Conservation (phyloP, 2,113 vertebrate species). For the Engystomops pustulosus region DNA sequence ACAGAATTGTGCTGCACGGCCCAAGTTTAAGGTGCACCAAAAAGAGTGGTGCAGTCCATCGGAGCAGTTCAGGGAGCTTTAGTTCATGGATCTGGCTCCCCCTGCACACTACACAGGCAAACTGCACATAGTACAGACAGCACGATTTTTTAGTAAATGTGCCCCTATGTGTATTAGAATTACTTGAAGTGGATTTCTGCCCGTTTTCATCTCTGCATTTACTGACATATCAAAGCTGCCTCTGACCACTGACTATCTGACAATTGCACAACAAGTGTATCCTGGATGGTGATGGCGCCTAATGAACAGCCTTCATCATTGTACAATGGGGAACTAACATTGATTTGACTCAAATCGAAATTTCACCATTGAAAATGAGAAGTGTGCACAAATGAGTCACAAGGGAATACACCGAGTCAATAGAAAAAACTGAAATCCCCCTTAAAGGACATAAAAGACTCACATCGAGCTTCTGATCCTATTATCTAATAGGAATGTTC, state of each 20-base stretch:
- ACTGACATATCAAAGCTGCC: neutral
- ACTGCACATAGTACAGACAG: too few species aligned
- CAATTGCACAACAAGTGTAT: neutral
- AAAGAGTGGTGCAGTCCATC: too few species aligned
- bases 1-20: too few species aligned
- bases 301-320: neutral
- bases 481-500: neutral
- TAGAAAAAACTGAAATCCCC: neutral
- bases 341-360: neutral
- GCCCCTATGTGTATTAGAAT: too few species aligned
- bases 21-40: too few species aligned
- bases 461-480: neutral
- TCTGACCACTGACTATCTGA: too few species aligned
- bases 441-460: neutral
- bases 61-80: too few species aligned
- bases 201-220: neutral
- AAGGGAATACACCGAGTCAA: neutral
- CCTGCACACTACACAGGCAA: too few species aligned
- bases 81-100: too few species aligned
- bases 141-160: too few species aligned
- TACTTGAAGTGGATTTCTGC: neutral
- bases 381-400: constrained; percentile 4
- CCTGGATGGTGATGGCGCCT: neutral
- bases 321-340: neutral
- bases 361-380: neutral